Percentiles rank a stretch among this genome's conserved stretches.
phyloP scores from a whole-genome alignment of 2,888 invertebrate genomes.

The Keiferia lycopersicella region DNA sequence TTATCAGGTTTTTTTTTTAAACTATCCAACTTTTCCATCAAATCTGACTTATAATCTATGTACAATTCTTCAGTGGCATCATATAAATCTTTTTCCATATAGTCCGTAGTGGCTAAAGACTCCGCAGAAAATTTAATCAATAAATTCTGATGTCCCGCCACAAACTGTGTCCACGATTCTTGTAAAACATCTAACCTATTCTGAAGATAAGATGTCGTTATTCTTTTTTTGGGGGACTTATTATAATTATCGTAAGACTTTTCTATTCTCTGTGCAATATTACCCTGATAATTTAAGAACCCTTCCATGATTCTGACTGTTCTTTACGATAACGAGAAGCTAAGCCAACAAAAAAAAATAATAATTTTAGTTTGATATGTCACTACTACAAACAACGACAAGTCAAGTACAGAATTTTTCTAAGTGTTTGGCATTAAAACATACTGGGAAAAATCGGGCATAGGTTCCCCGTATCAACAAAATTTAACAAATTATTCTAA shows the following conservation, averaged over 20 bases:
- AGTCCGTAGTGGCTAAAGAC: background rate
- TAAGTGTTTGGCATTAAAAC: background rate
- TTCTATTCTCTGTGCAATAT: background rate
- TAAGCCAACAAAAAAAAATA: background rate
- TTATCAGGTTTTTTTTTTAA: background rate
- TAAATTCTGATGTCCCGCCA: background rate
- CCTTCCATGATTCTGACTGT: background rate
- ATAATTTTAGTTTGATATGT: too few species aligned
- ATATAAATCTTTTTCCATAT: background rate
- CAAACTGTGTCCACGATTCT: background rate
- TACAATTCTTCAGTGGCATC: background rate
- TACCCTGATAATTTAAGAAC: background rate
- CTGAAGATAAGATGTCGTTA: background rate
- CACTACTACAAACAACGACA: background rate
- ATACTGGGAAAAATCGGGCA: background rate
- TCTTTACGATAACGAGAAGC: background rate
- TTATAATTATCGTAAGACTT: background rate
- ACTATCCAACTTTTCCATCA: background rate
- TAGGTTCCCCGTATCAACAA: background rate
- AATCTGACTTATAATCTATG: slow-evolving; percentile 1
- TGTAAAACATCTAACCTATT: background rate
- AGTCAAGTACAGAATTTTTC: background rate
- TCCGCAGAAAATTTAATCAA: background rate
- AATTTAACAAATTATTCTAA: slow-evolving; percentile 2
- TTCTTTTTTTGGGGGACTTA: background rate